phyloP scores from a whole-genome alignment of 2,888 invertebrate species.

The Zygaena filipendulae region DNA sequence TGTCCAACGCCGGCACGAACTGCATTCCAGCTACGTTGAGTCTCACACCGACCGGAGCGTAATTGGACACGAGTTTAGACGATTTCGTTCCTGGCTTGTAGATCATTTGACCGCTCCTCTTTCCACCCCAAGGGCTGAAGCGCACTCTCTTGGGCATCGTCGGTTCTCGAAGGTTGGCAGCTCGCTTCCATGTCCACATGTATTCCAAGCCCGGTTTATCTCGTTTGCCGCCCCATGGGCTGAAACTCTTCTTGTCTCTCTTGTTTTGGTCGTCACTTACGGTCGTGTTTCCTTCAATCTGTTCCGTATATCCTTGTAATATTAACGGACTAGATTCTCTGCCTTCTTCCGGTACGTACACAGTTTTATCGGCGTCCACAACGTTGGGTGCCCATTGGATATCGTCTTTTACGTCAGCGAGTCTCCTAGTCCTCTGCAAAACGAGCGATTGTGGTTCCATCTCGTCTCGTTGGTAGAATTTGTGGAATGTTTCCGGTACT shows the following conservation, averaged over 20 bases:
- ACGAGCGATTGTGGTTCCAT: slow-evolving; percentile 23
- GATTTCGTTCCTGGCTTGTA: slow-evolving; percentile 42
- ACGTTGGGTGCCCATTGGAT: slow-evolving; percentile 31
- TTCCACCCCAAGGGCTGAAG: slow-evolving; percentile 61
- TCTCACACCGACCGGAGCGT: slow-evolving; percentile 28
- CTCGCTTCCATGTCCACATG: slow-evolving; percentile 54
- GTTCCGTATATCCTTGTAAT: slow-evolving; percentile 19
- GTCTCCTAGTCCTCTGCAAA: slow-evolving; percentile 23
- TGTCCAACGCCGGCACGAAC: slow-evolving; percentile 37
- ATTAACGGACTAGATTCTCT: slow-evolving; percentile 21
- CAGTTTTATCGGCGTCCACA: slow-evolving; percentile 31
- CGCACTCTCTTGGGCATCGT: slow-evolving; percentile 59
- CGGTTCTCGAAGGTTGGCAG: slow-evolving; percentile 37
- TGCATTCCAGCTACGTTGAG: slow-evolving; percentile 37
- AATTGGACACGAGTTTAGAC: slow-evolving; percentile 42
- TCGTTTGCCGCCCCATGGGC: slow-evolving; percentile 59
- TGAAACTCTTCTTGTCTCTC: slow-evolving; percentile 44
- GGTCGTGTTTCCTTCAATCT: slow-evolving; percentile 27
- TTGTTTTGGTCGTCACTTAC: slow-evolving; percentile 18
- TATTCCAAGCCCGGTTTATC: slow-evolving; percentile 26
- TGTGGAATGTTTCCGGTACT: slow-evolving; percentile 15
- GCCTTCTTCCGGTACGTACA: slow-evolving; percentile 28
- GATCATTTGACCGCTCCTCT: slow-evolving; percentile 48
- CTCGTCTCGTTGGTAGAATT: slow-evolving; percentile 21
- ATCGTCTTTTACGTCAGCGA: slow-evolving; percentile 19